These are phyloP conservation scores for Choloepus hoffmanni DNA, from an alignment of 2,113 vertebrate species.

Conservation along the genomic window DNA sequence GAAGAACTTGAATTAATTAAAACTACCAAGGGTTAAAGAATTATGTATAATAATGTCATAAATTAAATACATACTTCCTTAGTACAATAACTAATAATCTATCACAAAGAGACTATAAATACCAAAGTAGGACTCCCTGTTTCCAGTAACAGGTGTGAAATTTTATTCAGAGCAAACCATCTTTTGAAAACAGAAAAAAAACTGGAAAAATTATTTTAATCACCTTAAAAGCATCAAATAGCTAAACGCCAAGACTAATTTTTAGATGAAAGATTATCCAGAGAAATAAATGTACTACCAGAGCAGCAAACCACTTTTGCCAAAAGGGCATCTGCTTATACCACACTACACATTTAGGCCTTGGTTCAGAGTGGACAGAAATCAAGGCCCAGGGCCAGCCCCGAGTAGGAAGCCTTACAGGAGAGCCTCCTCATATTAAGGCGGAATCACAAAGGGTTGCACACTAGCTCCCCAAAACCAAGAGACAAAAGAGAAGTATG, in stretches of 20 bases:
- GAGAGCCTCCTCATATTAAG: background rate
- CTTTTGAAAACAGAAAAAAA: conserved; percentile 36
- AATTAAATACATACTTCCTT: conserved; percentile 49
- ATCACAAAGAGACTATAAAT: conserved; percentile 30
- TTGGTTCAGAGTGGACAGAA: conserved; percentile 42
- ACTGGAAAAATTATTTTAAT: conserved; percentile 49
- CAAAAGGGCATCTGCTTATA: background rate
- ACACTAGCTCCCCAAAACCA: background rate
- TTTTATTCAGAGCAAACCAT: conserved; percentile 24
- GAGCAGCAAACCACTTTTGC: conserved; percentile 14
- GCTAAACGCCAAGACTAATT: conserved; percentile 9
- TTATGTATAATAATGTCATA: conserved; percentile 1
- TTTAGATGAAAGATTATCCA: conserved; percentile 35
- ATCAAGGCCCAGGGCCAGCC: background rate
- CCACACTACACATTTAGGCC: background rate
- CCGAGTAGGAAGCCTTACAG: background rate
- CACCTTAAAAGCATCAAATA: conserved; percentile 48
- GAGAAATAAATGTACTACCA: background rate
- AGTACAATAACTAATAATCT: conserved; percentile 8
- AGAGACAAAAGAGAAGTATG: background rate
- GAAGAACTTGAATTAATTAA: conserved; percentile 32
- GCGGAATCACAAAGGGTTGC: background rate
- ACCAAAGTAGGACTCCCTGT: conserved; percentile 31
- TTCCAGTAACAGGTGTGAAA: background rate
- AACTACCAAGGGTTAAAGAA: conserved; percentile 14